Conservation (phyloP, 2,888 invertebrate species). For the Oconnorella tubifera region DNA sequence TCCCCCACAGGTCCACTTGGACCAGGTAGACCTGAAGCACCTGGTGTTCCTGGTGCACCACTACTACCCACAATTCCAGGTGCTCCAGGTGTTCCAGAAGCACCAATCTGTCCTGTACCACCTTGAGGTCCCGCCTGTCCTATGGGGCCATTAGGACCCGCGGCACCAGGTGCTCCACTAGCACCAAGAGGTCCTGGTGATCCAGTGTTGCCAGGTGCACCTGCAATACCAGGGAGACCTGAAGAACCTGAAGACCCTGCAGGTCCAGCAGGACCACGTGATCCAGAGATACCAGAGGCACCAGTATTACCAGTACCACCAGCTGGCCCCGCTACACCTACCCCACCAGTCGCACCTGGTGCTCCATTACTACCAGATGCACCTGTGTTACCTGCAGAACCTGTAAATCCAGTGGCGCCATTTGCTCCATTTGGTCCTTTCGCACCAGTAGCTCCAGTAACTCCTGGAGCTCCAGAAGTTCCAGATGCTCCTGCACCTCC, state of each 20-base stretch:
- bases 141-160: not conserved
- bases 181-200: slow-evolving; percentile 20
- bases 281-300: slow-evolving; percentile 2
- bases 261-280: slow-evolving; percentile 3
- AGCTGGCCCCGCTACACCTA: slow-evolving; percentile 8
- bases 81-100: not conserved
- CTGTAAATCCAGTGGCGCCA: not conserved
- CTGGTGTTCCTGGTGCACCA: slow-evolving; percentile 19
- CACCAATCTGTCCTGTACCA: not conserved
- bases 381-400: not conserved
- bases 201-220: slow-evolving; percentile 33
- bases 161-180: slow-evolving; percentile 9
- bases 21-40: slow-evolving; percentile 20
- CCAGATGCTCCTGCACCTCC: slow-evolving; percentile 1
- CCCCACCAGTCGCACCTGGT: slow-evolving; percentile 4
- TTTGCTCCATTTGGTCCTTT: slow-evolving; percentile 8
- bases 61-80: slow-evolving; percentile 9
- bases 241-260: slow-evolving; percentile 10
- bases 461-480: not conserved
- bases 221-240: slow-evolving; percentile 24
- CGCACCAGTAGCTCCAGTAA: not conserved
- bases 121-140: not conserved
- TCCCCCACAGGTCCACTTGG: not conserved
- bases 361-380: slow-evolving; percentile 6
- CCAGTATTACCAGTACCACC: slow-evolving; percentile 2